Conservation (phyloP, 35 echinoderm and acorn worm species). For the Heliocidaris erythrogramma region DNA sequence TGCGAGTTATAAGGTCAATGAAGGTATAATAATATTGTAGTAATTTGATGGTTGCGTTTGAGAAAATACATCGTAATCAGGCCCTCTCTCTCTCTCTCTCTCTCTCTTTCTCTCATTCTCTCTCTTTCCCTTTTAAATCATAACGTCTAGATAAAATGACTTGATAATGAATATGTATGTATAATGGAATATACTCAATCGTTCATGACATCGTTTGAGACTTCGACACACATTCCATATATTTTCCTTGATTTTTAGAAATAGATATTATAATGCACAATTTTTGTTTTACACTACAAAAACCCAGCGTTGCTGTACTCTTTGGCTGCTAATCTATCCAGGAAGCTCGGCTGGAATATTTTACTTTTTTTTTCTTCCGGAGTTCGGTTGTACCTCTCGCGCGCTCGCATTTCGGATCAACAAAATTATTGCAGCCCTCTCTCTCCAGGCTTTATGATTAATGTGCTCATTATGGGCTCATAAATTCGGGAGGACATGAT, state of each 20-base stretch:
- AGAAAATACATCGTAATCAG: not conserved
- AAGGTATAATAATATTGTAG: not conserved
- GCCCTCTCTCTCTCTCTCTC: not conserved
- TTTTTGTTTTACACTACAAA: not conserved
- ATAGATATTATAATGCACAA: not conserved
- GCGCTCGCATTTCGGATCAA: not conserved
- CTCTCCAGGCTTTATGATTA: not conserved
- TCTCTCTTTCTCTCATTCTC: not conserved
- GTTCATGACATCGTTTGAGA: too few species aligned
- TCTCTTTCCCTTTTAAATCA: too few species aligned
- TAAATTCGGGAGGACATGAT: not conserved
- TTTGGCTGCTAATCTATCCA: not conserved
- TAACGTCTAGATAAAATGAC: too few species aligned
- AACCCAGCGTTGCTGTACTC: not conserved
- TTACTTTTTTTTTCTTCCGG: not conserved
- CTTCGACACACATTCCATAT: too few species aligned
- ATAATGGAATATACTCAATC: too few species aligned
- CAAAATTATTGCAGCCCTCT: not conserved
- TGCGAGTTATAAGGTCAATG: not conserved
- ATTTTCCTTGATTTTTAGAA: too few species aligned
- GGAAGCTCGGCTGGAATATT: not conserved
- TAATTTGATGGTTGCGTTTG: not conserved
- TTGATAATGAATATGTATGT: too few species aligned
- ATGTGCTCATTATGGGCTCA: constrained; percentile 22
- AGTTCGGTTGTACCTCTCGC: not conserved